These are phyloP conservation scores for Chiridota heheva DNA, from an alignment of 35 echinoderm and acorn worm species.

Conservation along the genomic window DNA sequence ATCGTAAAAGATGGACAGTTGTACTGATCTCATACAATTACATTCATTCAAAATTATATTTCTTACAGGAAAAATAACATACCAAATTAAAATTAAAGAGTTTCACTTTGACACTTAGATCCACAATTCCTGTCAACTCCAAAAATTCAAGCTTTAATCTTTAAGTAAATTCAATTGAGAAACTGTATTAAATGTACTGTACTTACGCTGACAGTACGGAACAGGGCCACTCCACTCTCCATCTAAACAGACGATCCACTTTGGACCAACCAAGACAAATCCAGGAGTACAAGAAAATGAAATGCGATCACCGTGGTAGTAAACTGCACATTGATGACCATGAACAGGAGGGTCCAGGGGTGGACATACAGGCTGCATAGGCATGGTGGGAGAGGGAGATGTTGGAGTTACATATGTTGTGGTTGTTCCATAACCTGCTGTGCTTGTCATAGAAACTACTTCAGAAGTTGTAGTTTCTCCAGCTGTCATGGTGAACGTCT, in stretches of 20 bases:
- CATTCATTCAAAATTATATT: too few relatives aligned
- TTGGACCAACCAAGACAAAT: slow-evolving; percentile 27
- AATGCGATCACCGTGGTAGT: slow-evolving; percentile 40
- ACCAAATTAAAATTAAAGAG: too few relatives aligned
- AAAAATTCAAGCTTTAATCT: too few relatives aligned
- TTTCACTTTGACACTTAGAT: too few relatives aligned
- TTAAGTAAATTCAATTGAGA: too few relatives aligned
- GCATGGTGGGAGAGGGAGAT: slow-evolving; percentile 5
- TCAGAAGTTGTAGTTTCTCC: slow-evolving; percentile 1
- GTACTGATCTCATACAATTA: too few relatives aligned
- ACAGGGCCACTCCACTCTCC: slow-evolving; percentile 68
- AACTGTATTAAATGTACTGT: too few relatives aligned
- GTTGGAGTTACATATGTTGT: background rate
- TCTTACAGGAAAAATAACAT: too few relatives aligned
- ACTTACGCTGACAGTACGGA: slow-evolving; percentile 51
- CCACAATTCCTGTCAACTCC: too few relatives aligned
- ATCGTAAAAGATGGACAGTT: too few relatives aligned
- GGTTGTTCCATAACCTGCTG: background rate
- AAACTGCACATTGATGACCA: background rate
- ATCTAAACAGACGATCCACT: slow-evolving; percentile 54
- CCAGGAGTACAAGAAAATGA: slow-evolving; percentile 21
- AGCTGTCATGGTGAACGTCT: background rate
- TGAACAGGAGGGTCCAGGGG: slow-evolving; percentile 26
- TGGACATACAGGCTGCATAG: slow-evolving; percentile 13
- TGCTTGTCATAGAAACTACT: background rate